phyloP scores from a whole-genome alignment of 2,113 vertebrate species.

The Anas platyrhynchos region DNA sequence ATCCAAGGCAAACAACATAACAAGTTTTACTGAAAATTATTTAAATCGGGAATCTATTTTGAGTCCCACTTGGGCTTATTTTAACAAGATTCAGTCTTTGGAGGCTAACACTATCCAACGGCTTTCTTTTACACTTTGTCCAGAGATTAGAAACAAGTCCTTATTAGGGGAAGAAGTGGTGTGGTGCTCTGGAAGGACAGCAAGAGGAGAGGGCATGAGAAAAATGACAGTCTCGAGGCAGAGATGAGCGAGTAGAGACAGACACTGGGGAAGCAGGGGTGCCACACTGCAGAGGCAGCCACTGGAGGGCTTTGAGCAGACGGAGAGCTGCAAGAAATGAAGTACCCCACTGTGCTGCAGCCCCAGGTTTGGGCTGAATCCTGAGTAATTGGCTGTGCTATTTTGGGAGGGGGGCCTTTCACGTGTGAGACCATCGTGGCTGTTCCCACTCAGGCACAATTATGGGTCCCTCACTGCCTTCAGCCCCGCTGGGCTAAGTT shows the following conservation, averaged over 20 bases:
- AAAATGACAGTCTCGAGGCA: not conserved
- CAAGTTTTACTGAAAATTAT: conserved; percentile 18
- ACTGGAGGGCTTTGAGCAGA: not conserved
- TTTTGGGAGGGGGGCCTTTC: not conserved
- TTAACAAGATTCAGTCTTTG: conserved; percentile 11
- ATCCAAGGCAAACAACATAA: conserved; percentile 37
- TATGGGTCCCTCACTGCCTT: not conserved
- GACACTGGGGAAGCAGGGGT: not conserved
- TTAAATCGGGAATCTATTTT: not conserved
- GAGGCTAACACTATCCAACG: conserved; percentile 17
- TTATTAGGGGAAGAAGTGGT: conserved; percentile 14
- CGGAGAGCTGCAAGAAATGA: not conserved
- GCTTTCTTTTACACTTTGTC: conserved; percentile 16
- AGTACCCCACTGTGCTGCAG: not conserved
- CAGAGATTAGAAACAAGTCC: conserved; percentile 14
- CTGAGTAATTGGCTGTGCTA: not conserved
- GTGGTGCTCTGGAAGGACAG: not conserved
- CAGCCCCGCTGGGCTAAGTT: not conserved
- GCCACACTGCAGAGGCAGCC: not conserved
- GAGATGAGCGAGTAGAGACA: not conserved
- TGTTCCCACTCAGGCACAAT: not conserved
- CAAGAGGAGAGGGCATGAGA: not conserved
- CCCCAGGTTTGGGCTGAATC: not conserved
- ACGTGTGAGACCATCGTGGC: not conserved
- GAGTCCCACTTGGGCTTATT: conserved; percentile 2